A percentile compares a stretch with the other conserved stretches of the same genome.
Evolutionary conservation across 2,888 invertebrate species (phyloP).

Genomic region (Patella depressa): DNA sequence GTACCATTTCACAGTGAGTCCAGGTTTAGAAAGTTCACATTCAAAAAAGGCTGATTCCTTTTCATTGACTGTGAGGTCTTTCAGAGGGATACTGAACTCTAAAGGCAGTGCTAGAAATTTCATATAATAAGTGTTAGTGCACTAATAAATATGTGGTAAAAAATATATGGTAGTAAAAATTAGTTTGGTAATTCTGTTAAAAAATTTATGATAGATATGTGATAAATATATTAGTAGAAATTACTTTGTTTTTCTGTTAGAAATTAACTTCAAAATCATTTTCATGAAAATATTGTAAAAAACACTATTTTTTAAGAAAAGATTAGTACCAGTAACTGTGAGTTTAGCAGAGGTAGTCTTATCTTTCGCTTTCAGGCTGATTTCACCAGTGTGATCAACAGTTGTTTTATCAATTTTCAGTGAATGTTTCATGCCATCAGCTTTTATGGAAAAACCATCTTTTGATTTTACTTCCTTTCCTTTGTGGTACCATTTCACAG

Average conservation of each 20-base stretch:
- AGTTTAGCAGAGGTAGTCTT: slow-evolving; percentile 60
- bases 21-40: slow-evolving; percentile 93
- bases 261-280: not conserved
- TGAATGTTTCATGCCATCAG: slow-evolving; percentile 76
- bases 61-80: slow-evolving; percentile 46
- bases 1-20: slow-evolving; percentile 92
- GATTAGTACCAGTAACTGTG: slow-evolving; percentile 57
- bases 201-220: too few species aligned
- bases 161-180: too few species aligned
- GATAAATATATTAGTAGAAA: too few species aligned
- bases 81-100: slow-evolving; percentile 44
- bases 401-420: slow-evolving; percentile 59
- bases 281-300: not conserved
- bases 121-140: too few species aligned
- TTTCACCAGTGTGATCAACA: slow-evolving; percentile 62
- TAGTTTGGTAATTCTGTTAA: too few species aligned
- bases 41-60: slow-evolving; percentile 81
- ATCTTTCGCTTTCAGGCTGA: slow-evolving; percentile 58
- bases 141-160: too few species aligned
- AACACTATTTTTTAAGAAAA: not conserved
- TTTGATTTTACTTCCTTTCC: slow-evolving; percentile 86
- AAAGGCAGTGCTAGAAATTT: slow-evolving; percentile 43
- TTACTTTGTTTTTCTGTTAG: too few species aligned
- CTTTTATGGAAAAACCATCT: slow-evolving; percentile 84
- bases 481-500: slow-evolving; percentile 88